These are phyloP conservation scores for Oreotrochilus melanogaster DNA, from an alignment of 2,113 vertebrate species.

Conservation along the genomic window DNA sequence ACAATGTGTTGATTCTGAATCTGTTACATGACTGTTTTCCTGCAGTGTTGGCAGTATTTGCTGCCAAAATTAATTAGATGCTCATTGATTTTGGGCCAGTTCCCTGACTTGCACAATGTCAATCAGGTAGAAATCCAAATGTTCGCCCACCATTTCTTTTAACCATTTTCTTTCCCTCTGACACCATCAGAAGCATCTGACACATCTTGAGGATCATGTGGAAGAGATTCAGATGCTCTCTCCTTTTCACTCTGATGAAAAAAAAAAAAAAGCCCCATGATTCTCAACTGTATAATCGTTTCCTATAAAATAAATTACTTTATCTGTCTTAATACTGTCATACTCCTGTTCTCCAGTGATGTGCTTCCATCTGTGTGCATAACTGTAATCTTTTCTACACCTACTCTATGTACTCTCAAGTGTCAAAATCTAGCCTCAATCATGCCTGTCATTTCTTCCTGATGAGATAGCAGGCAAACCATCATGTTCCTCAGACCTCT, in stretches of 20 bases:
- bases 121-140: slow-evolving; percentile 64
- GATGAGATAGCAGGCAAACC: neutral
- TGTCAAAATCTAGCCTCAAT: slow-evolving; percentile 67
- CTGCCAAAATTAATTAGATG: slow-evolving; percentile 23
- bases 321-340: slow-evolving; percentile 68
- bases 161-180: slow-evolving; percentile 22
- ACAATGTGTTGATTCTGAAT: neutral
- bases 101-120: slow-evolving; percentile 31
- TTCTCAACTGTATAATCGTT: slow-evolving; percentile 46
- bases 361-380: slow-evolving; percentile 66
- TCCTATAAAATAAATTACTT: slow-evolving; percentile 63
- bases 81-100: slow-evolving; percentile 28
- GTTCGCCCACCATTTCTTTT: slow-evolving; percentile 12
- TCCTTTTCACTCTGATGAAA: neutral
- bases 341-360: slow-evolving; percentile 48
- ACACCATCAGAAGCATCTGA: slow-evolving; percentile 23
- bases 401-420: slow-evolving; percentile 61
- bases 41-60: neutral
- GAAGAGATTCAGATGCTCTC: slow-evolving; percentile 14
- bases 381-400: slow-evolving; percentile 53
- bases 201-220: slow-evolving; percentile 3
- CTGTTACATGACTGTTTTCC: neutral
- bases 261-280: neutral
- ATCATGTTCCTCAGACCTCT: neutral
- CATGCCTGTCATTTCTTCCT: slow-evolving; percentile 29